Conservation (phyloP, 1,140 invertebrate genomes). For the Drosophila malerkotliana region DNA sequence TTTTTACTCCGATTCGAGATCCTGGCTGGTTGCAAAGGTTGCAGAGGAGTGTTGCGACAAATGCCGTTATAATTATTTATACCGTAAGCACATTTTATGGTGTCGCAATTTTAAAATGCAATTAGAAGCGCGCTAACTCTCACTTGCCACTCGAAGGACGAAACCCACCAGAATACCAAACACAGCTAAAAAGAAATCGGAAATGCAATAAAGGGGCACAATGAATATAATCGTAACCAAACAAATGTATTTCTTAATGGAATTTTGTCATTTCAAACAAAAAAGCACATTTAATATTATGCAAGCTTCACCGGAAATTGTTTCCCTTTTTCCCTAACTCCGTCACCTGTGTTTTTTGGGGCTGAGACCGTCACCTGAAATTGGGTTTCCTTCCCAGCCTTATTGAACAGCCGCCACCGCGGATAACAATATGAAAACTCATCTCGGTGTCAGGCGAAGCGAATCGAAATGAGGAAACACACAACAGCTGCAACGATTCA, state of each 20-base stretch:
- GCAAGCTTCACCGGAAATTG: constrained; percentile 39
- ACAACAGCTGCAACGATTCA: constrained; percentile 57
- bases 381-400: constrained; percentile 36
- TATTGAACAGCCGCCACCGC: constrained; percentile 64
- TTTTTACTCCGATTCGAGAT: constrained; percentile 29
- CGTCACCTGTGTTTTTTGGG: constrained; percentile 37
- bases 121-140: constrained; percentile 67
- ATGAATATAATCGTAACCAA: constrained; percentile 43
- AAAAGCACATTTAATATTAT: constrained; percentile 14
- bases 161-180: constrained; percentile 39
- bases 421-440: constrained; percentile 54
- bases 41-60: constrained; percentile 67
- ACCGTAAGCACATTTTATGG: constrained; percentile 82
- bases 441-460: constrained; percentile 28
- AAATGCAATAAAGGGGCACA: constrained; percentile 44
- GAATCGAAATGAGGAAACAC: constrained; percentile 47
- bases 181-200: constrained; percentile 40
- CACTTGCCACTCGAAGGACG: constrained; percentile 27
- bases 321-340: background rate
- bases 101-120: constrained; percentile 83
- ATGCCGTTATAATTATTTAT: constrained; percentile 82
- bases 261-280: constrained; percentile 68
- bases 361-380: constrained; percentile 28
- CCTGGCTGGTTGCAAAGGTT: constrained; percentile 3
- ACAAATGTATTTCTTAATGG: constrained; percentile 67